A percentile compares a stretch with the other conserved stretches of the same genome.
Evolutionary conservation across 1,140 invertebrate species (phyloP).

Genomic region (Phortica variegata): DNA sequence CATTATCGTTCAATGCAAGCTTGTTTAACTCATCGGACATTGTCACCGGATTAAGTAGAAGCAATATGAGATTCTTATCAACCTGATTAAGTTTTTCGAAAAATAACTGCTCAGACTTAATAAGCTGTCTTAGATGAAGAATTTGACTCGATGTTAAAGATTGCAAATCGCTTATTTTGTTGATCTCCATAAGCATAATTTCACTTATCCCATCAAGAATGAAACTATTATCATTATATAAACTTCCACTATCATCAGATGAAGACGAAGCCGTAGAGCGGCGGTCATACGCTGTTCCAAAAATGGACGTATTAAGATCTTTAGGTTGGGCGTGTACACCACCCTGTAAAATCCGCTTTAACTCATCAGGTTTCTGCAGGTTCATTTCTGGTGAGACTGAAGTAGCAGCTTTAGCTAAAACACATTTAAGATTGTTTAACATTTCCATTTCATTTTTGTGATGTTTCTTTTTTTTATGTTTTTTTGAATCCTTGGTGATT

Average conservation of each 20-base stretch:
- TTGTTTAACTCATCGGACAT: constrained; percentile 31
- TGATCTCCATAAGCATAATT: constrained; percentile 44
- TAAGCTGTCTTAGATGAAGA: constrained; percentile 24
- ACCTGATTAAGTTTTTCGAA: constrained; percentile 50
- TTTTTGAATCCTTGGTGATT: constrained; percentile 21
- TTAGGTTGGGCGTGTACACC: too few species aligned
- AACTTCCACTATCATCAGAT: constrained; percentile 3
- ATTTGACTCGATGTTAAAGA: constrained; percentile 33
- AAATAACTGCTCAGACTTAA: constrained; percentile 34
- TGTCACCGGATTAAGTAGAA: constrained; percentile 48
- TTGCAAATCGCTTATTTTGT: constrained; percentile 46
- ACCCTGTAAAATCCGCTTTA: too few species aligned
- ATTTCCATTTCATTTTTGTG: constrained; percentile 52
- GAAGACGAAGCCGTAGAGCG: constrained; percentile 4
- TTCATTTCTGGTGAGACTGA: not conserved
- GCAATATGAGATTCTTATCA: constrained; percentile 42
- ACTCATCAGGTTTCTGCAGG: too few species aligned
- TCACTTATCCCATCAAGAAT: constrained; percentile 35
- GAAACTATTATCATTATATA: constrained; percentile 4
- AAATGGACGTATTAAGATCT: too few species aligned
- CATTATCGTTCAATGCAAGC: constrained; percentile 8
- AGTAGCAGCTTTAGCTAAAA: constrained; percentile 27
- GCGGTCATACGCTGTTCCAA: too few species aligned
- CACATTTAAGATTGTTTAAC: constrained; percentile 47
- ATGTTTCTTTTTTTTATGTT: constrained; percentile 51